A percentile compares a stretch with the other conserved stretches of the same genome.
phyloP scores from a whole-genome alignment of 2,797 vertebrate genomes.

The Neomorphus geoffroyi region DNA sequence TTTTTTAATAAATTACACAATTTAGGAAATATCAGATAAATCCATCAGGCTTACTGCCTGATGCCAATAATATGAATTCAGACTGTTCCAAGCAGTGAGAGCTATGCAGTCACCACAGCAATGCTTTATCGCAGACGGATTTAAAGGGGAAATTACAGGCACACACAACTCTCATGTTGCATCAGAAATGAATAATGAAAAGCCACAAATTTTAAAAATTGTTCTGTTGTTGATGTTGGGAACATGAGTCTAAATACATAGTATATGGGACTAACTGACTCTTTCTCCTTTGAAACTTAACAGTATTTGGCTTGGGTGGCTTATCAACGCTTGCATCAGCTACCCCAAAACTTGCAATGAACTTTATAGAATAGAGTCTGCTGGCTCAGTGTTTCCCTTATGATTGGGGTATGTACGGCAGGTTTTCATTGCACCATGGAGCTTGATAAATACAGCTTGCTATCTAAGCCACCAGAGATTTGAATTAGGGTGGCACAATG shows the following conservation, averaged over 20 bases:
- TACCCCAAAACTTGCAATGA: background rate
- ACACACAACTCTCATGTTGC: rapidly evolving
- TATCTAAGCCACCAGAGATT: background rate
- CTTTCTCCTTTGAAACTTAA: background rate
- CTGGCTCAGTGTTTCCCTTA: background rate
- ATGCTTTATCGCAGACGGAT: background rate
- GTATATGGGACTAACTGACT: background rate
- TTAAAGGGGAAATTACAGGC: background rate
- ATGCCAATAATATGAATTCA: background rate
- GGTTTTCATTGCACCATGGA: background rate
- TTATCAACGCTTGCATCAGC: background rate
- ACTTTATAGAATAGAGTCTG: background rate
- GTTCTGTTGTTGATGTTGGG: background rate
- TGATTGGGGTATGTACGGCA: background rate
- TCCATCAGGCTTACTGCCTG: background rate
- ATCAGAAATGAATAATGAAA: background rate
- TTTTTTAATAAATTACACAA: background rate
- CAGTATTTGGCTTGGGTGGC: background rate
- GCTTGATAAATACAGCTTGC: rapidly evolving
- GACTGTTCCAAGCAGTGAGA: background rate
- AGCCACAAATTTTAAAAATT: background rate
- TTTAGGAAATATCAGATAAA: background rate
- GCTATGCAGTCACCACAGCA: background rate
- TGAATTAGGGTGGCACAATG: background rate
- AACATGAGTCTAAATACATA: background rate